Evolutionary conservation across 1,140 invertebrate species (phyloP).

Genomic region (Chlorops oryzae): DNA sequence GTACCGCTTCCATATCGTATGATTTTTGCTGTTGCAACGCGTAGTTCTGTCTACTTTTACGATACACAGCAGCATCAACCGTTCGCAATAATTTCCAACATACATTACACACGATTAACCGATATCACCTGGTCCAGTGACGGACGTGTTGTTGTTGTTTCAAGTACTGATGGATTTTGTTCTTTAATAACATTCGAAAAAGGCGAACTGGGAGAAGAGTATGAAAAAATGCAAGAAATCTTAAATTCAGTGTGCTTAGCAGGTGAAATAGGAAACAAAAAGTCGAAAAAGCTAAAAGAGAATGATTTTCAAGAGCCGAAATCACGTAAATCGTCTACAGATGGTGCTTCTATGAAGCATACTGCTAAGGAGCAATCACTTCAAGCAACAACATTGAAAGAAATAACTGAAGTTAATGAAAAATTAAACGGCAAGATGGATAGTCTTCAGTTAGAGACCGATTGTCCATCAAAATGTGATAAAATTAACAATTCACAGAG

Average conservation of each 20-base stretch:
- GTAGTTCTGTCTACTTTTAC: constrained; percentile 78
- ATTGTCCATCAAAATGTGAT: too few species aligned
- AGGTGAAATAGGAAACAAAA: constrained; percentile 4
- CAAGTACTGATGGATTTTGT: constrained; percentile 94
- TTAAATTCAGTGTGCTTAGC: constrained; percentile 19
- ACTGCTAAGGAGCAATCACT: constrained; percentile 23
- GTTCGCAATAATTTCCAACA: constrained; percentile 79
- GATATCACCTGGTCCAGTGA: constrained; percentile 89
- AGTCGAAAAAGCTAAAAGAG: constrained; percentile 15
- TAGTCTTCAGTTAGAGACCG: too few species aligned
- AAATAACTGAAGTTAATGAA: too few species aligned
- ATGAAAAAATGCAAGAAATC: constrained; percentile 48
- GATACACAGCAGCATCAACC: constrained; percentile 86
- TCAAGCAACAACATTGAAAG: constrained; percentile 18
- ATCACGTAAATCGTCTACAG: constrained; percentile 24
- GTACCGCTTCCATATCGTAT: constrained; percentile 73
- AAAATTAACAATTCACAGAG: too few species aligned
- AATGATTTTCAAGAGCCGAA: constrained; percentile 17
- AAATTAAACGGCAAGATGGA: too few species aligned
- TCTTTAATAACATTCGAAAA: constrained; percentile 80
- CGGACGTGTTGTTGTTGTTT: constrained; percentile 72
- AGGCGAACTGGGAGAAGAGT: constrained; percentile 73
- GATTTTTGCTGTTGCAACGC: constrained; percentile 85
- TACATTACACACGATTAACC: constrained; percentile 89
- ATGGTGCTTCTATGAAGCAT: too few species aligned